phyloP scores from a whole-genome alignment of 2,888 invertebrate species.

The Ochlodes sylvanus region DNA sequence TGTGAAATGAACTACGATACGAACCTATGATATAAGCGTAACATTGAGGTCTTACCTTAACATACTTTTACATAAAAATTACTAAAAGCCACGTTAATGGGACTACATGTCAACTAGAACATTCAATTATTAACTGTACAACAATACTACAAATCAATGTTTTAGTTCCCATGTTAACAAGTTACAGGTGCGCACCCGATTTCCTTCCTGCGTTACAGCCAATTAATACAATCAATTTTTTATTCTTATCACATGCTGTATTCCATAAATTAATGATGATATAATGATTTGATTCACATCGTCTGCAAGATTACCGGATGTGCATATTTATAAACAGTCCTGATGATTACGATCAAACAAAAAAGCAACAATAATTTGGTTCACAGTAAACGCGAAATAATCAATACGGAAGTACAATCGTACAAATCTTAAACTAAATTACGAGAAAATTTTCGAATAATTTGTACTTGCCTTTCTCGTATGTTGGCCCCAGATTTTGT shows the following conservation, averaged over 20 bases:
- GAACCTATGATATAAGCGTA: slow-evolving; percentile 59
- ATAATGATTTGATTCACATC: slow-evolving; percentile 4
- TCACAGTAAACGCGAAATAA: slow-evolving; percentile 10
- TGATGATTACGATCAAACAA: slow-evolving; percentile 14
- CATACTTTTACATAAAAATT: slow-evolving; percentile 38
- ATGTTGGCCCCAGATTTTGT: slow-evolving; percentile 77
- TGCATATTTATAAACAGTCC: slow-evolving; percentile 11
- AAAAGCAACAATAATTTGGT: slow-evolving; percentile 2
- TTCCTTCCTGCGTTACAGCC: slow-evolving; percentile 4
- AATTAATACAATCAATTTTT: slow-evolving; percentile 10
- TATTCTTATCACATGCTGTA: slow-evolving; percentile 13
- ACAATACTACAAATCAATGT: background rate
- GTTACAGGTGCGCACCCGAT: background rate
- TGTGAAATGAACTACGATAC: slow-evolving; percentile 50
- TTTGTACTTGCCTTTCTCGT: slow-evolving; percentile 80
- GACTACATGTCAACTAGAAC: slow-evolving; percentile 17
- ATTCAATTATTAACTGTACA: background rate
- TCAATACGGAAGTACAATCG: slow-evolving; percentile 24
- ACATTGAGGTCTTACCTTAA: slow-evolving; percentile 52
- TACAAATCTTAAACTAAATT: slow-evolving; percentile 67
- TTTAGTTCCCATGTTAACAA: slow-evolving; percentile 3
- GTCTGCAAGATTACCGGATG: slow-evolving; percentile 5
- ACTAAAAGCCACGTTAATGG: slow-evolving; percentile 33
- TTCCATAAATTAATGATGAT: slow-evolving; percentile 12
- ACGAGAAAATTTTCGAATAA: slow-evolving; percentile 69